Evolutionary conservation across 2,113 vertebrate species (phyloP).

Genomic region (Eubucco bourcierii): DNA sequence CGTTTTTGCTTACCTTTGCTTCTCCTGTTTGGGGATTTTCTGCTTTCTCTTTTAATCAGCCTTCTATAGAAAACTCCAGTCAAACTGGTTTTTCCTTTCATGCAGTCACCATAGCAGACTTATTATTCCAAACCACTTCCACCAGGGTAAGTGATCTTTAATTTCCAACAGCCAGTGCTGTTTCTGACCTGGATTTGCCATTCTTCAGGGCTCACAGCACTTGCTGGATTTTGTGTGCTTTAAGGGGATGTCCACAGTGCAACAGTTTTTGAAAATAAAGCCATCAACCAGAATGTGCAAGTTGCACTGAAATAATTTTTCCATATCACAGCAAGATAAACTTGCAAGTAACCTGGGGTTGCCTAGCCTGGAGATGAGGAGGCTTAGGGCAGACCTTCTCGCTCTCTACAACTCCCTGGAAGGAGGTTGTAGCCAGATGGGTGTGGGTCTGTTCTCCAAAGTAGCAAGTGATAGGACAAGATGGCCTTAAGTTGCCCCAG

Average conservation of each 20-base stretch:
- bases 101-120: not conserved
- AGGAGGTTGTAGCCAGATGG: no score
- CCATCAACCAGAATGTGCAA: not conserved
- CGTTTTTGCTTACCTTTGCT: conserved; percentile 23
- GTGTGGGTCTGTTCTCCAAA: no score
- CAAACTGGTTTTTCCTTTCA: conserved; percentile 54
- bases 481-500: no score
- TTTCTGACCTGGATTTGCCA: not conserved
- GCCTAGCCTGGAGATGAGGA: no score
- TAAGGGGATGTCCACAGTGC: not conserved
- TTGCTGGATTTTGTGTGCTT: not conserved
- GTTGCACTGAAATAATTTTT: not conserved
- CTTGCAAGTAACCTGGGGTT: not conserved
- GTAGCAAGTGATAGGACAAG: no score
- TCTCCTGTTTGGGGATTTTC: conserved; percentile 37
- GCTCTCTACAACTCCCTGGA: no score
- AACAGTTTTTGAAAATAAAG: not conserved
- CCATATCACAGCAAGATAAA: not conserved
- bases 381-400: no score
- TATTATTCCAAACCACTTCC: conserved; percentile 5
- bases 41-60: not conserved
- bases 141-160: not conserved
- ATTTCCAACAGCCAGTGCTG: not conserved
- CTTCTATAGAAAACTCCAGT: conserved; percentile 20
- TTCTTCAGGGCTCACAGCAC: not conserved